Conservation (phyloP, 2,113 vertebrate genomes). For the Ginglymostoma cirratum region DNA sequence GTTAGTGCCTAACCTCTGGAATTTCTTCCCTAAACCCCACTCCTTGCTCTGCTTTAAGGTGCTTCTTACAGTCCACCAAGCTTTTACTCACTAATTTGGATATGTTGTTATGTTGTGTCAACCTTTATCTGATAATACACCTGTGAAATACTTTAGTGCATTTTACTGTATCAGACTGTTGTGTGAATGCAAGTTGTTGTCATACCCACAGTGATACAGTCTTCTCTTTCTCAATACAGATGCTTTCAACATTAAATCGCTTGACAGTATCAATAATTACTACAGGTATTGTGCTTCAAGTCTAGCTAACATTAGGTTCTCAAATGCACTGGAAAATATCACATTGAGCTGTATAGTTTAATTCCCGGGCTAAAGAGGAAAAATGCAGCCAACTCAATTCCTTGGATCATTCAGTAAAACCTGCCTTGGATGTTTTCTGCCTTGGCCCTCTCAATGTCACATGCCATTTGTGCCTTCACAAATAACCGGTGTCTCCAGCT, state of each 20-base stretch:
- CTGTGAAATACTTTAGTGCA: not conserved
- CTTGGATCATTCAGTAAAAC: not conserved
- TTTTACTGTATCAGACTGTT: not conserved
- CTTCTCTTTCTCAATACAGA: slow-evolving; percentile 61
- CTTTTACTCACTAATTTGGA: not conserved
- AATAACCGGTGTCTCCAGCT: not conserved
- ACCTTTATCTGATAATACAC: not conserved
- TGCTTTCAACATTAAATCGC: slow-evolving; percentile 82
- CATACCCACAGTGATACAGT: not conserved
- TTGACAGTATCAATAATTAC: slow-evolving; percentile 82
- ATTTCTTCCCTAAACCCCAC: not conserved
- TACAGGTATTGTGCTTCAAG: slow-evolving; percentile 71
- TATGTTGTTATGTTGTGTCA: not conserved
- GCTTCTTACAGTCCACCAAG: not conserved
- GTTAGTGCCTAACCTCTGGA: not conserved
- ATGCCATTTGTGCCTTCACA: not conserved
- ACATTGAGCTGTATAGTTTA: not conserved
- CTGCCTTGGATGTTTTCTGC: not conserved
- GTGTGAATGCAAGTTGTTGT: not conserved
- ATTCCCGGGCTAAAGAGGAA: slow-evolving; percentile 1
- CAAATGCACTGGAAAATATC: not conserved
- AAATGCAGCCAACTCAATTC: not conserved
- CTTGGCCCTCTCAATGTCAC: not conserved
- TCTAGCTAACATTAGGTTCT: not conserved
- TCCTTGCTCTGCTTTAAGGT: not conserved